Evolutionary conservation across 2,113 vertebrate genomes (phyloP).

Genomic region (Eudorcas thomsonii): DNA sequence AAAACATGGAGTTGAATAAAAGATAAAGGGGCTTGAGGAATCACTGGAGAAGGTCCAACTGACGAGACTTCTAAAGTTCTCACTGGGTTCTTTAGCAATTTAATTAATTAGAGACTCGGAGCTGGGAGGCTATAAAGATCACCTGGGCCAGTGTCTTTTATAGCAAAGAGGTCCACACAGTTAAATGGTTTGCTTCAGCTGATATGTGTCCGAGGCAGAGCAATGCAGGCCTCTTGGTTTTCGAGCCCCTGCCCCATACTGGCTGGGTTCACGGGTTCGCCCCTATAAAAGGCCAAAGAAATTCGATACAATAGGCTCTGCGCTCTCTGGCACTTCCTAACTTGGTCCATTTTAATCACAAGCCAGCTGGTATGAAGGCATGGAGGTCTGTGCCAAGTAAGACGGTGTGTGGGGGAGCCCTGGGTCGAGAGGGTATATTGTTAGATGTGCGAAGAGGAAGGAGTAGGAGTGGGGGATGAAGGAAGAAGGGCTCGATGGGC

Average conservation of each 20-base stretch:
- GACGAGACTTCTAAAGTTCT: not conserved
- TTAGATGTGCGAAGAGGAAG: constrained; percentile 53
- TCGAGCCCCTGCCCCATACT: not conserved
- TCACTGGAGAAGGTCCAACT: not conserved
- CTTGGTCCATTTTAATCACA: constrained; percentile 68
- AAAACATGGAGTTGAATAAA: not conserved
- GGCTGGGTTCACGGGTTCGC: not conserved
- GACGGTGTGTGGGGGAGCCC: not conserved
- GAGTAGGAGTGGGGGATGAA: constrained; percentile 37
- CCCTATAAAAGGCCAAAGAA: constrained; percentile 62
- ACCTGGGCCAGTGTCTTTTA: not conserved
- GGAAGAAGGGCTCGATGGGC: not conserved
- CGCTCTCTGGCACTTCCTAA: constrained; percentile 55
- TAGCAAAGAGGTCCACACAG: not conserved
- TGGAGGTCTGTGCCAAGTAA: not conserved
- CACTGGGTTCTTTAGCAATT: not conserved
- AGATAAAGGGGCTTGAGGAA: not conserved
- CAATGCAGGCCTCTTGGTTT: not conserved
- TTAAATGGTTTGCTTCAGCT: not conserved
- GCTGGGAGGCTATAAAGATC: not conserved
- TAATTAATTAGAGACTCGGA: not conserved
- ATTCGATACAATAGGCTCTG: constrained; percentile 48
- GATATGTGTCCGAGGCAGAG: not conserved
- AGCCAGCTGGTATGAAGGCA: constrained; percentile 70
- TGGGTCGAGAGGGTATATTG: not conserved